A percentile compares a stretch with the other conserved stretches of the same genome.
Evolutionary conservation across 2,113 vertebrate genomes (phyloP).

Genomic region (Cyanoderma ruficeps): DNA sequence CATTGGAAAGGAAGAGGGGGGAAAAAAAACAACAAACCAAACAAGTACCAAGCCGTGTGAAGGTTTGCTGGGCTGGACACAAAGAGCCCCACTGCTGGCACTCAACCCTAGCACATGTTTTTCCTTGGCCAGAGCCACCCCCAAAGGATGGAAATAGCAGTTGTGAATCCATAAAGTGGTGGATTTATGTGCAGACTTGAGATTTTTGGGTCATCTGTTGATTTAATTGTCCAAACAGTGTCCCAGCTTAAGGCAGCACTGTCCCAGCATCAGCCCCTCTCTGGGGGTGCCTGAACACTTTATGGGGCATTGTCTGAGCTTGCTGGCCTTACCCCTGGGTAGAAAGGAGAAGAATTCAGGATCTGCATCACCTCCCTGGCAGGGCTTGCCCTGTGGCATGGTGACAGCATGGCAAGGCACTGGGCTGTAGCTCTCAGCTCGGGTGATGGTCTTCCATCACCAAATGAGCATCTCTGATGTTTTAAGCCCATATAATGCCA

Average conservation of each 20-base stretch:
- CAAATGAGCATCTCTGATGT: not conserved
- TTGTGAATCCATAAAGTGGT: not conserved
- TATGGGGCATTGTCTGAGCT: not conserved
- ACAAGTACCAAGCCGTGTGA: not conserved
- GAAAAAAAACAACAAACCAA: not conserved
- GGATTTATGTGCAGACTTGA: not conserved
- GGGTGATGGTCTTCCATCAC: not conserved
- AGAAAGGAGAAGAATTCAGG: not conserved
- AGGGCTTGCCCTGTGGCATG: not conserved
- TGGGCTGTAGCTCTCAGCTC: not conserved
- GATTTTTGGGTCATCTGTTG: not conserved
- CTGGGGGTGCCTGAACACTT: not conserved
- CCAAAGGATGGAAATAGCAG: not conserved
- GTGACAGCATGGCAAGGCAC: not conserved
- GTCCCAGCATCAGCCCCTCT: not conserved
- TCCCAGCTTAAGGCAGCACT: not conserved
- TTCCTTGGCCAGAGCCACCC: not conserved
- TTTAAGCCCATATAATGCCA: not conserved
- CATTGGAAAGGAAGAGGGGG: not conserved
- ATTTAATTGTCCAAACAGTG: not conserved
- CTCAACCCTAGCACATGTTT: not conserved
- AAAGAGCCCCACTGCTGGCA: not conserved
- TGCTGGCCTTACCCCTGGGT: not conserved
- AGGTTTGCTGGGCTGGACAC: not conserved
- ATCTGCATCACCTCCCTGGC: rapidly evolving